Conservation (phyloP, 2,888 invertebrate species). For the Beris morrisii region DNA sequence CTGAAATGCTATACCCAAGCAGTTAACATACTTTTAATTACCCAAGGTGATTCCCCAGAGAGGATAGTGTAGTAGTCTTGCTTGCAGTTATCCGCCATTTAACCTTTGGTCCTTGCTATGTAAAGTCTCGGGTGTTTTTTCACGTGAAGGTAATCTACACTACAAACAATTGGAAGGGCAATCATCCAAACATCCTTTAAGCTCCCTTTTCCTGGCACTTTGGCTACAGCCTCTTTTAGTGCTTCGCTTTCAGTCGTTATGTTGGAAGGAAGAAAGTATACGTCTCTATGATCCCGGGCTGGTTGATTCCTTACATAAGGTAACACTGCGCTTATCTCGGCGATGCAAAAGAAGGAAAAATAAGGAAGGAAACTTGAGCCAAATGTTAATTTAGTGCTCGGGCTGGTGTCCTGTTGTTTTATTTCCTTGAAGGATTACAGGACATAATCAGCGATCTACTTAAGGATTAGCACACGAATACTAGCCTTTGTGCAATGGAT, state of each 20-base stretch:
- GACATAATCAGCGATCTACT: conserved; percentile 34
- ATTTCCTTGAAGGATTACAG: conserved; percentile 31
- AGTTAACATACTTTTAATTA: no score
- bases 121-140: background rate
- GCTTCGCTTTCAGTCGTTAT: no score
- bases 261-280: no score
- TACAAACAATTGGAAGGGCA: no score
- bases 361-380: conserved; percentile 25
- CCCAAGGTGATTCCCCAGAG: no score
- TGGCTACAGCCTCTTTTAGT: background rate
- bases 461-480: conserved; percentile 31
- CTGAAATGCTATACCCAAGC: no score
- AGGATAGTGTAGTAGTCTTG: no score
- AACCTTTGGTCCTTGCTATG: no score
- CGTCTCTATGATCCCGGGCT: no score
- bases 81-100: no score
- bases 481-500: conserved; percentile 1
- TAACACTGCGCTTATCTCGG: conserved; percentile 14
- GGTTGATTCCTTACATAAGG: background rate
- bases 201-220: background rate
- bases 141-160: conserved; percentile 1
- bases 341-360: no score
- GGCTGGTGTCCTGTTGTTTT: conserved; percentile 27
- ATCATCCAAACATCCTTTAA: background rate
- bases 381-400: conserved; percentile 32